Evolutionary conservation across 2,113 vertebrate genomes (phyloP).

Genomic region (Semicossyphus pulcher): DNA sequence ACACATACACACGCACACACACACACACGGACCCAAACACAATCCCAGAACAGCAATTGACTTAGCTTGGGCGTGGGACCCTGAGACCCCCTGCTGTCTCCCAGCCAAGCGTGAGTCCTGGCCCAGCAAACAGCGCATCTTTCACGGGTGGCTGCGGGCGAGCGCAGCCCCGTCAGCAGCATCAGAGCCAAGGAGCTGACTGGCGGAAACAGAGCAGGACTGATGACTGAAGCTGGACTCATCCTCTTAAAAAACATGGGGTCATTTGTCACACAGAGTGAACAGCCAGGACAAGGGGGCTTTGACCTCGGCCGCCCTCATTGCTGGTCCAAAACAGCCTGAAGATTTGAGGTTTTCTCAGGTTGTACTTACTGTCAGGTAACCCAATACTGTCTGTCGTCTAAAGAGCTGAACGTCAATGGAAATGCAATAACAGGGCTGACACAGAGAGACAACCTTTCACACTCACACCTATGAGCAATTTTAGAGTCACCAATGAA

Average conservation of each 20-base stretch:
- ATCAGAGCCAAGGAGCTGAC: conserved; percentile 18
- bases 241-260: neutral
- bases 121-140: conserved; percentile 42
- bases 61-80: neutral
- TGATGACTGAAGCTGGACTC: conserved; percentile 14
- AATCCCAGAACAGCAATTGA: conserved; percentile 15
- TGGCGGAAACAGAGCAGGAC: conserved; percentile 28
- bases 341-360: neutral
- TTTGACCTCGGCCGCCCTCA: neutral
- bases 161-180: conserved; percentile 21
- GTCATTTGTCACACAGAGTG: neutral
- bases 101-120: conserved; percentile 21
- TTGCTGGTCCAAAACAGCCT: neutral
- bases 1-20: conserved; percentile 2
- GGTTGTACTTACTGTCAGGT: too few relatives aligned
- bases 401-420: neutral
- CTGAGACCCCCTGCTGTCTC: neutral
- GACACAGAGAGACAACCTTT: too few relatives aligned
- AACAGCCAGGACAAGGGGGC: neutral
- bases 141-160: conserved; percentile 38
- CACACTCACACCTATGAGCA: too few relatives aligned
- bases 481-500: too few relatives aligned
- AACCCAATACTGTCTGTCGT: neutral
- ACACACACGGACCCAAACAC: conserved; percentile 2
- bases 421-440: too few relatives aligned